Evolutionary conservation across 2,888 invertebrate genomes (phyloP).

Genomic region (Dryobota labecula): DNA sequence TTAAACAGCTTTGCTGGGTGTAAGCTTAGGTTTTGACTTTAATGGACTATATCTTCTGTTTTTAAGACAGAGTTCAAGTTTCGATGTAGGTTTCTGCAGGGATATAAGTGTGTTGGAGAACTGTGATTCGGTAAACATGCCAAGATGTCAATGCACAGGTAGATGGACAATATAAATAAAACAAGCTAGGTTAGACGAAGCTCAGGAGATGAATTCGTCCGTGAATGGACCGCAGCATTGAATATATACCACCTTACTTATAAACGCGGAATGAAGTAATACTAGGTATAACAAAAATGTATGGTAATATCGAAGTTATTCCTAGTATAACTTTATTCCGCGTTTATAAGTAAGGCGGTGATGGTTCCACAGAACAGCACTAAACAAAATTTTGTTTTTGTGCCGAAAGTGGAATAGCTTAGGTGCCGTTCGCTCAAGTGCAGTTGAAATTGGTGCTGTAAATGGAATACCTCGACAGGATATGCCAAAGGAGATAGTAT

Average conservation of each 20-base stretch:
- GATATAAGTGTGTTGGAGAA: background rate
- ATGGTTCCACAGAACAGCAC: background rate
- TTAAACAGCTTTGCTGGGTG: background rate
- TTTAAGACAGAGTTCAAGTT: too few species aligned
- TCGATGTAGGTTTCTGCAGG: background rate
- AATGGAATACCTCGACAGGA: background rate
- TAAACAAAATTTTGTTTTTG: background rate
- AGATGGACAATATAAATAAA: background rate
- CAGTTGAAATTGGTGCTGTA: background rate
- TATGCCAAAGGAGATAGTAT: background rate
- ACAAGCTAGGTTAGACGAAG: background rate
- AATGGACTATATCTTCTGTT: background rate
- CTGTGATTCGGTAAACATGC: background rate
- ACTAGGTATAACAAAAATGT: too few species aligned
- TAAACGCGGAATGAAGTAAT: too few species aligned
- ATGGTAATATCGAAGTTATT: too few species aligned
- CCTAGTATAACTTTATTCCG: too few species aligned
- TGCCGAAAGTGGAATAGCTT: background rate
- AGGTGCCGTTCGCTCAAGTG: background rate
- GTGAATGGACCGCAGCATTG: background rate
- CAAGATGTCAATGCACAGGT: too few species aligned
- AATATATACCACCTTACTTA: too few species aligned
- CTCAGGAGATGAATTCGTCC: background rate
- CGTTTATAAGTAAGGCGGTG: too few species aligned
- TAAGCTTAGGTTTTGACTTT: too few species aligned